Percentiles rank a stretch among this genome's conserved stretches.
Conservation (phyloP, 2,888 invertebrate species). For the Dexiosoma caninum region DNA sequence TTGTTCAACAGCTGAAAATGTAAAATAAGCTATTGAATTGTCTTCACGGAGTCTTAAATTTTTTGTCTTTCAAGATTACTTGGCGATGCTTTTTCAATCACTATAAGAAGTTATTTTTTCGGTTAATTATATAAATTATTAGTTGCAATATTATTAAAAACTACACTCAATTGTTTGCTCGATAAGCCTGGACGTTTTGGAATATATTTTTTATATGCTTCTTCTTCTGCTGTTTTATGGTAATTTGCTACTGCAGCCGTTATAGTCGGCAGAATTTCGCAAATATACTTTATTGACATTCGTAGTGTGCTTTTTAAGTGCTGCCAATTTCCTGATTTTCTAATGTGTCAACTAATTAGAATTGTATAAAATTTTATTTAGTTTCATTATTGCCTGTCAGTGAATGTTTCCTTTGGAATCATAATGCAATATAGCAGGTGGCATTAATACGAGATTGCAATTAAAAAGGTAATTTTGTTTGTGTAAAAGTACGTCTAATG, state of each 20-base stretch:
- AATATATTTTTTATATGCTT: constrained; percentile 57
- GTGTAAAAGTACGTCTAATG: too few relatives aligned
- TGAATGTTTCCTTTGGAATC: too few relatives aligned
- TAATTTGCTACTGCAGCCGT: constrained; percentile 1
- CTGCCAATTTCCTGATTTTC: constrained; percentile 2
- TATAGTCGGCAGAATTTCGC: constrained; percentile 47
- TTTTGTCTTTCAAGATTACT: constrained; percentile 36
- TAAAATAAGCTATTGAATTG: constrained; percentile 15
- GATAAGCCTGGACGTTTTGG: constrained; percentile 53
- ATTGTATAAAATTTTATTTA: too few relatives aligned
- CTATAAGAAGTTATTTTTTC: background rate
- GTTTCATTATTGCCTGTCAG: too few relatives aligned
- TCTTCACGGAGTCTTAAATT: constrained; percentile 11
- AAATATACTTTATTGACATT: constrained; percentile 49
- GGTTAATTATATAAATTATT: background rate
- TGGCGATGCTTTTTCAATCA: constrained; percentile 26
- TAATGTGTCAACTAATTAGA: too few relatives aligned
- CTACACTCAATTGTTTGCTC: constrained; percentile 20
- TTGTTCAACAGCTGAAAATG: constrained; percentile 28
- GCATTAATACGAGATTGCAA: too few relatives aligned
- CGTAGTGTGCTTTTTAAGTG: constrained; percentile 50
- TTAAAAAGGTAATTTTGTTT: too few relatives aligned
- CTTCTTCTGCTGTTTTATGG: constrained; percentile 51
- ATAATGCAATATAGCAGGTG: too few relatives aligned
- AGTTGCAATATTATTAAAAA: constrained; percentile 14